Base-by-base conservation (phyloP, 2,888 invertebrate genomes). In the Lasioglossum marginatum region DNA sequence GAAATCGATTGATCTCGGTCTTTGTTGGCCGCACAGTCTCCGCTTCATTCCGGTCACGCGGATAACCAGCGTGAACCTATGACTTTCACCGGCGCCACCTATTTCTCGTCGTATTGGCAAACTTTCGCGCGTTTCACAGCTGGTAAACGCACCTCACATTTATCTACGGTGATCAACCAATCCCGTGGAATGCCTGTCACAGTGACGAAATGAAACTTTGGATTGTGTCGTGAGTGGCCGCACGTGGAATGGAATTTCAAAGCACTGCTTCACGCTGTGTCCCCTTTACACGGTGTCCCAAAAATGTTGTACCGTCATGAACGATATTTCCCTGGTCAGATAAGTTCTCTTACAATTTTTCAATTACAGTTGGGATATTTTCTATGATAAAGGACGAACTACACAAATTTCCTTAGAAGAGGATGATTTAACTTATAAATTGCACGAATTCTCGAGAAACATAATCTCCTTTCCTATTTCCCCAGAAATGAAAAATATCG, bases 11-110 rank as follows among this genome's bases (percentile, higher is more conserved):
- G 87, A 79, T 79, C 82, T 78, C 63, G 45, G 73, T 79, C 80
- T 75, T 79, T 77, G 83, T 73, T 78, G 74, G 77, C 37, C 43
- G 63, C 60, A 43, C 60, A 43, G 52, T 43, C 80, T 60, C 79
- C 78, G 76, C 73, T 77, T 79, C 76, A 91, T 91, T 90, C 91
- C 80, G 78, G 89, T 88, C 91, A 88, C 90, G 89, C 75, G 75
- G 78, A 27, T 72, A 74, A 77, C 80, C 87, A 60, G 52, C 86
- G 85, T 72, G 81, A 66, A 71, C 87, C 85, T 87, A 81, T 86
- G 88, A 87, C 89, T 87, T 76, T 77, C 63, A 71, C 48, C 76
- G 31, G 45, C 60, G 14, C n/a, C 73, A 4, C 72, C 77, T 40
- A 66, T 85, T 79, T 10, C 37, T 60, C 57, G 19, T 12, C 45